Conservation (phyloP, 2,797 vertebrate genomes). For the Champsocephalus esox region DNA sequence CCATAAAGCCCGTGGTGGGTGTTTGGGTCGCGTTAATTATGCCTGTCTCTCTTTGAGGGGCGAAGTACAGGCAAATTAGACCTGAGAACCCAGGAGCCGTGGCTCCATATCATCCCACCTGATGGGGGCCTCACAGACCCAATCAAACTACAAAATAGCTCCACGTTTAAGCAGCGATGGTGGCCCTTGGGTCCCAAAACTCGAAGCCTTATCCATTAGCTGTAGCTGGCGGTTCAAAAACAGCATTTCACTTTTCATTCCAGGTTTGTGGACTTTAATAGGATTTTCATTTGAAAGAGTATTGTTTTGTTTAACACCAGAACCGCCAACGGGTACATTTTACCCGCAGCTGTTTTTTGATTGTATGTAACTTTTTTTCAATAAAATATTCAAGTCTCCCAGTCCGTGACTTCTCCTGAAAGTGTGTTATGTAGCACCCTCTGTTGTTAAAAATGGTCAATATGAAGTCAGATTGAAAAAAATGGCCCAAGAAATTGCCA, state of each 20-base stretch:
- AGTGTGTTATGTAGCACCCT: no score
- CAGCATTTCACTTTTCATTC: conserved; percentile 30
- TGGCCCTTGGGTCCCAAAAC: conserved; percentile 40
- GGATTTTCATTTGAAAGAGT: neutral
- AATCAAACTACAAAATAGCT: conserved; percentile 64
- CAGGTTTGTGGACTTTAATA: neutral
- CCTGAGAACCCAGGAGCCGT: conserved; percentile 53
- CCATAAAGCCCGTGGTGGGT: conserved; percentile 73
- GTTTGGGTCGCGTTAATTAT: conserved; percentile 80
- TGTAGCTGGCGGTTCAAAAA: conserved; percentile 17
- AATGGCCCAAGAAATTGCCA: no score
- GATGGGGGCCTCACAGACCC: conserved; percentile 64
- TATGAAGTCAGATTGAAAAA: no score
- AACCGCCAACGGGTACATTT: no score
- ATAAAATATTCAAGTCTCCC: no score
- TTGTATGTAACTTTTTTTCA: no score
- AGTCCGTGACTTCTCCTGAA: no score
- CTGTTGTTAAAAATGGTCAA: no score
- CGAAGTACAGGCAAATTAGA: conserved; percentile 74
- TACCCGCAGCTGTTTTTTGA: no score
- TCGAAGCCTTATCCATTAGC: conserved; percentile 37
- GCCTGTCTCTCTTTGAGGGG: conserved; percentile 67
- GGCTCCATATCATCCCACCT: conserved; percentile 64
- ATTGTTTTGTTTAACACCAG: neutral
- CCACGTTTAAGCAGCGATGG: conserved; percentile 27